Evolutionary conservation across 2,888 invertebrate species (phyloP).

Genomic region (Phymatocera aterrima): DNA sequence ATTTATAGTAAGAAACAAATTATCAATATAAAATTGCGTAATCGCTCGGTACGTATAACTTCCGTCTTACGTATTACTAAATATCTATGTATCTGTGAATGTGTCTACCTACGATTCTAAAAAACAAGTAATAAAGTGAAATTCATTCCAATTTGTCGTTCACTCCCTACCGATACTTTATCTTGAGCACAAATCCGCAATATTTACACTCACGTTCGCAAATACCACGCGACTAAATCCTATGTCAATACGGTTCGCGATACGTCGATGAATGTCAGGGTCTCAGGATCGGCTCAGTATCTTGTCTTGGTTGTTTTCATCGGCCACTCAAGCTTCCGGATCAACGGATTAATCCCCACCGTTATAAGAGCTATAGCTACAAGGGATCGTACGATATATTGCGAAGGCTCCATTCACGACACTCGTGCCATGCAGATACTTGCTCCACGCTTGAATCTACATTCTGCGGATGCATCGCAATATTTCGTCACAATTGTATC

Average conservation of each 20-base stretch:
- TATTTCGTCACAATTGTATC: too few relatives aligned
- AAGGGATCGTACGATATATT: slow-evolving; percentile 27
- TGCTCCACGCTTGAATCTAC: not conserved
- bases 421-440: not conserved
- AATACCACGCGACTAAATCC: slow-evolving; percentile 21
- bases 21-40: too few relatives aligned
- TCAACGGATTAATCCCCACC: slow-evolving; percentile 38
- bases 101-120: too few relatives aligned
- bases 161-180: not conserved
- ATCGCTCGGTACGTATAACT: too few relatives aligned
- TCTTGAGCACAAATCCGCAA: too few relatives aligned
- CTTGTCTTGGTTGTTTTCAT: slow-evolving; percentile 25
- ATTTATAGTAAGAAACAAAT: too few relatives aligned
- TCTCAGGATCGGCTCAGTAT: not conserved
- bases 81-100: too few relatives aligned
- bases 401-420: slow-evolving; percentile 2
- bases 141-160: too few relatives aligned
- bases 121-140: too few relatives aligned
- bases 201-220: not conserved
- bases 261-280: slow-evolving; percentile 21
- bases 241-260: slow-evolving; percentile 24
- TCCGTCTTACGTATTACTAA: too few relatives aligned
- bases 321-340: slow-evolving; percentile 21
- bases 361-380: not conserved
- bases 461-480: not conserved